These are phyloP conservation scores for Oedothorax gibbosus DNA, from an alignment of 1,140 invertebrate species.

Conservation along the genomic window DNA sequence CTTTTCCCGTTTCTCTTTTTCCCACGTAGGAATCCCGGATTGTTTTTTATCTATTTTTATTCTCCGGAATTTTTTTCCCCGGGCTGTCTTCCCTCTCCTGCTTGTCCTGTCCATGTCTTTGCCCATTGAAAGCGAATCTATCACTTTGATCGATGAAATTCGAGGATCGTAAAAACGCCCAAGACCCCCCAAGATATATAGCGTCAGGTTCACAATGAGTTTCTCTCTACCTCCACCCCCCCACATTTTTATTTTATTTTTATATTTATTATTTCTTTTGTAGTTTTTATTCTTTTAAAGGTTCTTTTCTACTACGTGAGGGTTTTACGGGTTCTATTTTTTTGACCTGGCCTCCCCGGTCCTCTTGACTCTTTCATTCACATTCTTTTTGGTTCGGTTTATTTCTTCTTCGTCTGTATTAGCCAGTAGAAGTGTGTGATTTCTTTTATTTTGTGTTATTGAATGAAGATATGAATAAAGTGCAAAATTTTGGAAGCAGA, in stretches of 20 bases:
- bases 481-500: no score
- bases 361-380: slow-evolving; percentile 33
- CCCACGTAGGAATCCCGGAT: slow-evolving; percentile 16
- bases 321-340: slow-evolving; percentile 8
- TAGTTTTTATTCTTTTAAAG: slow-evolving; percentile 25
- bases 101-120: slow-evolving; percentile 52
- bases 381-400: slow-evolving; percentile 9
- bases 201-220: slow-evolving; percentile 37
- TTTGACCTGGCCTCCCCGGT: slow-evolving; percentile 20
- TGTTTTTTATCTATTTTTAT: slow-evolving; percentile 1
- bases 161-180: slow-evolving; percentile 53
- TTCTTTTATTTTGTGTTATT: background rate
- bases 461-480: background rate
- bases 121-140: slow-evolving; percentile 54
- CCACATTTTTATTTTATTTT: slow-evolving; percentile 16
- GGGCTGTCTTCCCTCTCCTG: slow-evolving; percentile 3
- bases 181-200: slow-evolving; percentile 42
- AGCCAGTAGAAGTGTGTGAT: background rate
- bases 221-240: background rate
- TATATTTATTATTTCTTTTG: slow-evolving; percentile 43
- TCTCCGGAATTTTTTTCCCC: slow-evolving; percentile 18
- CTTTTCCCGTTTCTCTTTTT: slow-evolving; percentile 5
- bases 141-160: slow-evolving; percentile 57
- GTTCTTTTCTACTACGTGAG: background rate
- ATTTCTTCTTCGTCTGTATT: background rate